Evolutionary conservation across 2,888 invertebrate species (phyloP).

Genomic region (Dicycla oo): DNA sequence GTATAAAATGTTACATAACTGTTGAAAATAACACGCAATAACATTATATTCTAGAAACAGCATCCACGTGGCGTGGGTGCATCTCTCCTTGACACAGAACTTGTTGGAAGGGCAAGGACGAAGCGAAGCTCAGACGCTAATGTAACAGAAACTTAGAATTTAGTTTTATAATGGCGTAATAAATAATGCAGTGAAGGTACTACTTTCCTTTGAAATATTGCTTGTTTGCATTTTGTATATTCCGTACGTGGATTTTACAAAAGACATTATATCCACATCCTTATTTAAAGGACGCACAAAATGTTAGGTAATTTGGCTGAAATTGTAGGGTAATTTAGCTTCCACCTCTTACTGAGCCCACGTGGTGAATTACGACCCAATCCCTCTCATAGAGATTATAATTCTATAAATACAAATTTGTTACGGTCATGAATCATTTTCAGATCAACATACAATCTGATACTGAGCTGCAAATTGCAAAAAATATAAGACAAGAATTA

Average conservation of each 20-base stretch:
- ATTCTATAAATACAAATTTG: too few relatives aligned
- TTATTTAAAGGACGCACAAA: too few relatives aligned
- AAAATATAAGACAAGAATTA: too few relatives aligned
- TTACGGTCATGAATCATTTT: too few relatives aligned
- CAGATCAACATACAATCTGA: too few relatives aligned
- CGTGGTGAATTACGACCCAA: too few relatives aligned
- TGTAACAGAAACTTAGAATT: slow-evolving; percentile 19
- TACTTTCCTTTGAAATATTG: slow-evolving; percentile 5
- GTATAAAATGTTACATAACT: background rate
- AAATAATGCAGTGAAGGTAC: slow-evolving; percentile 46
- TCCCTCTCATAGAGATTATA: too few relatives aligned
- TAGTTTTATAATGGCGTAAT: slow-evolving; percentile 21
- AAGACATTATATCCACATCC: too few relatives aligned
- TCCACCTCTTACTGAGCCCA: too few relatives aligned
- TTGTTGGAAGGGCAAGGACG: slow-evolving; percentile 51
- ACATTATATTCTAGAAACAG: slow-evolving; percentile 6
- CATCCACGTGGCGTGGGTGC: slow-evolving; percentile 39
- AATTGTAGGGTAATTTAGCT: too few relatives aligned
- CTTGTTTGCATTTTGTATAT: slow-evolving; percentile 10
- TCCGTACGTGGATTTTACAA: background rate
- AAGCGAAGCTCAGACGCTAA: slow-evolving; percentile 40
- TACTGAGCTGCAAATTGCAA: too few relatives aligned
- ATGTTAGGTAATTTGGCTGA: too few relatives aligned
- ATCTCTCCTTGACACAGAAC: slow-evolving; percentile 31
- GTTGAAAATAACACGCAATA: slow-evolving; percentile 7